These are phyloP conservation scores for Magallana angulata DNA, from an alignment of 1,140 invertebrate genomes.

Conservation along the genomic window DNA sequence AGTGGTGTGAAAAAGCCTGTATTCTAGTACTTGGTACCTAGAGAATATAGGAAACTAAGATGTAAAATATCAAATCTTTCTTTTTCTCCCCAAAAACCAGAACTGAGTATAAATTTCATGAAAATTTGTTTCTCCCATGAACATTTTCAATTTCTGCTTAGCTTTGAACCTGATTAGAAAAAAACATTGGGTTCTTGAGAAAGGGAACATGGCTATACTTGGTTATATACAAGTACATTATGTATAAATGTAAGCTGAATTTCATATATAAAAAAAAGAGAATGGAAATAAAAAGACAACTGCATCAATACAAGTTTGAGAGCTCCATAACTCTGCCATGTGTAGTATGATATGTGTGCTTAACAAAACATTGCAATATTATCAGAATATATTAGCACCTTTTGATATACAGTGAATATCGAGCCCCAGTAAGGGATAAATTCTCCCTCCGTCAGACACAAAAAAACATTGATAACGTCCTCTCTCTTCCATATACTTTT, in stretches of 20 bases:
- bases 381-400: constrained; percentile 31
- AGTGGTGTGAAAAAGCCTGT: too few species aligned
- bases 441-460: constrained; percentile 10
- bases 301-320: constrained; percentile 17
- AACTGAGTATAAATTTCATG: too few species aligned
- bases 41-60: too few species aligned
- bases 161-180: too few species aligned
- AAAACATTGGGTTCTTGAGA: too few species aligned
- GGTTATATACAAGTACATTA: too few species aligned
- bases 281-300: neutral
- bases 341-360: constrained; percentile 27
- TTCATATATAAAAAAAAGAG: neutral
- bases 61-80: too few species aligned
- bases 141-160: too few species aligned
- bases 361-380: constrained; percentile 24
- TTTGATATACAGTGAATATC: constrained; percentile 18
- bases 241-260: neutral
- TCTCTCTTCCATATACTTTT: constrained; percentile 21
- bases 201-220: too few species aligned
- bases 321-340: neutral
- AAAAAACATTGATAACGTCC: neutral
- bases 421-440: neutral
- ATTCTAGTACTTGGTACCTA: too few species aligned
- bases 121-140: too few species aligned
- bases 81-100: too few species aligned